Evolutionary conservation across 2,888 invertebrate species (phyloP).

Genomic region (Asteroscopus sphinx): DNA sequence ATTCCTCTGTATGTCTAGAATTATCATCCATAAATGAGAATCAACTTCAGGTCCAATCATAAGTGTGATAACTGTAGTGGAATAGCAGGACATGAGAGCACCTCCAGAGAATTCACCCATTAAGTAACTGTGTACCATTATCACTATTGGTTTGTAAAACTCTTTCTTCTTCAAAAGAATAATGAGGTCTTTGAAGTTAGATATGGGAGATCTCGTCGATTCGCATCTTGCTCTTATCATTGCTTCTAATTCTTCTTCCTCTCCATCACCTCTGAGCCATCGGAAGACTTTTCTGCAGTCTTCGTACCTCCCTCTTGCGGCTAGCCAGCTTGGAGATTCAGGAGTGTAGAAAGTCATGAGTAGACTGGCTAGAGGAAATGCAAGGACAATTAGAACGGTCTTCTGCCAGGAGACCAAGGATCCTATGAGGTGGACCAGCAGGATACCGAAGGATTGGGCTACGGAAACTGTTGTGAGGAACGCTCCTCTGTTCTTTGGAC

Average conservation of each 20-base stretch:
- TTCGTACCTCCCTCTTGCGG: slow-evolving; percentile 84
- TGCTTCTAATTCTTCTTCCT: slow-evolving; percentile 77
- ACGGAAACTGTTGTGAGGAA: slow-evolving; percentile 90
- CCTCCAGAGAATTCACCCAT: slow-evolving; percentile 91
- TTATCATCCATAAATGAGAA: slow-evolving; percentile 90
- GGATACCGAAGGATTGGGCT: slow-evolving; percentile 90
- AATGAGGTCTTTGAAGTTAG: slow-evolving; percentile 40
- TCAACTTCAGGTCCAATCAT: slow-evolving; percentile 88
- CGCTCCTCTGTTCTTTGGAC: slow-evolving; percentile 90
- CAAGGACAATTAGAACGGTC: slow-evolving; percentile 84
- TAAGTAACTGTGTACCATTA: slow-evolving; percentile 89
- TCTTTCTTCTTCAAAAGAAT: slow-evolving; percentile 72
- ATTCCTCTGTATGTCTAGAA: slow-evolving; percentile 90
- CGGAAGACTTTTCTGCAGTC: slow-evolving; percentile 88
- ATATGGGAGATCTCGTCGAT: slow-evolving; percentile 46
- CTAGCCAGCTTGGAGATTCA: slow-evolving; percentile 92
- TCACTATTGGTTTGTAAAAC: slow-evolving; percentile 88
- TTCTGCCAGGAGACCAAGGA: slow-evolving; percentile 88
- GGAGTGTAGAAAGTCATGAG: slow-evolving; percentile 79
- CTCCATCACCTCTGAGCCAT: slow-evolving; percentile 88
- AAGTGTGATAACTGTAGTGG: slow-evolving; percentile 88
- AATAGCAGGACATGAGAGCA: slow-evolving; percentile 91
- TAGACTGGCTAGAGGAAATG: slow-evolving; percentile 82
- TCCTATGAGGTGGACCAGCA: slow-evolving; percentile 91
- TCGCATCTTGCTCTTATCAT: slow-evolving; percentile 71